Base-by-base conservation (phyloP, 1,140 invertebrate species). In the Drosophila jambulina region DNA sequence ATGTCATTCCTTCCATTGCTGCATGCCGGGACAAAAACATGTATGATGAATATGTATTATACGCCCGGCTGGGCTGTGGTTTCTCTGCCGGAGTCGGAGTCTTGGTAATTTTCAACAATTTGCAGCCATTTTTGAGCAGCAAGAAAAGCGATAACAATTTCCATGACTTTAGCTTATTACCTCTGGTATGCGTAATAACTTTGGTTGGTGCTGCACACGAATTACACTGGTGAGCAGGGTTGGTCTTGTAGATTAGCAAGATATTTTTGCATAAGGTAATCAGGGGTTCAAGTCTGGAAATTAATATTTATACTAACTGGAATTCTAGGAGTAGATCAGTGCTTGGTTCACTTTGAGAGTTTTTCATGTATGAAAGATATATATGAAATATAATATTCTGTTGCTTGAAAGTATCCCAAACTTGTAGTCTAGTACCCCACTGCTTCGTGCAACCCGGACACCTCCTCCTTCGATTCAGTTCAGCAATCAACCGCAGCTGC, bases 121-220 rank as follows among this genome's bases (percentile, higher is more conserved):
- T 80, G 76, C 69, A 77, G 43, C 65, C 68, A 69, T 69, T 69
- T 69, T 63, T 49, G 65, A 51, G 43, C 23, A 34, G 42, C 59
- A 53, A 68, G 67, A 68, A 70, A 72, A 72, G 67, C 67, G 53
- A 72, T 49, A 69, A 61, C 59, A 78, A 78, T 78, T 78, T 78
- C 42, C 75, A 78, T 72, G 59, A 54, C 58, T 70, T 40, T 54
- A 75, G 61, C 61, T 75, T 75, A 76, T 75, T 76, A 76, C 60
- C 74, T 57, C 19, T 78, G 75, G 75, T 78, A 78, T 78, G 75
- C 75, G 75, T 79, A 79, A 78, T 78, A 78, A 71, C 65, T 78
- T 78, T 69, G 56, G 32, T 78, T 70, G 56, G 49, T 49, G 56
- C 49, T 59, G 61, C 63, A 27, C 62, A 64, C 27, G 38, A 71